Evolutionary conservation across 2,888 invertebrate genomes (phyloP).

Genomic region (Kryphioiulus occultus): DNA sequence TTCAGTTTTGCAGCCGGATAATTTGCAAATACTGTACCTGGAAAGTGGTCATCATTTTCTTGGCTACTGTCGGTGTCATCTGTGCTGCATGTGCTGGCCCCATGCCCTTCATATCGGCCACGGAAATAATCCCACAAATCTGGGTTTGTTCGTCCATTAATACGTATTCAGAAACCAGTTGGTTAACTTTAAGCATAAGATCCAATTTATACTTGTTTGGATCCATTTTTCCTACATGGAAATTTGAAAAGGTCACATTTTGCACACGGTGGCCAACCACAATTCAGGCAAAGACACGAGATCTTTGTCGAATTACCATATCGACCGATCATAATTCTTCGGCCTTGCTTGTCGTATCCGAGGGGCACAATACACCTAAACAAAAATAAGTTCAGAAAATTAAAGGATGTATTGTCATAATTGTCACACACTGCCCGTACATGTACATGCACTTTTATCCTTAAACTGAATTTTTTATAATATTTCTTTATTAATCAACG

Average conservation of each 20-base stretch:
- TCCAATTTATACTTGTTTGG: slow-evolving; percentile 14
- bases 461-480: too few species aligned
- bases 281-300: not conserved
- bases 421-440: too few species aligned
- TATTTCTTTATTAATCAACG: not conserved
- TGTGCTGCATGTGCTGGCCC: slow-evolving; percentile 68
- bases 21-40: slow-evolving; percentile 57
- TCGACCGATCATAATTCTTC: slow-evolving; percentile 66
- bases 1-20: too few species aligned
- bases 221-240: not conserved
- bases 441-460: too few species aligned
- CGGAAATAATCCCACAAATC: slow-evolving; percentile 63
- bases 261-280: not conserved
- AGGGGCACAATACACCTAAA: slow-evolving; percentile 26
- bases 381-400: not conserved
- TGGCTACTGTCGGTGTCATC: slow-evolving; percentile 69
- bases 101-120: slow-evolving; percentile 69
- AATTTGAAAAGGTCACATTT: not conserved
- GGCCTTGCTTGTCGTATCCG: slow-evolving; percentile 69
- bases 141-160: slow-evolving; percentile 52
- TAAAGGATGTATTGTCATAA: too few species aligned
- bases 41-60: slow-evolving; percentile 67
- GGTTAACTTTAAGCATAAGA: not conserved
- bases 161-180: slow-evolving; percentile 5
- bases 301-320: slow-evolving; percentile 35